Evolutionary conservation across 1,140 invertebrate genomes (phyloP).

Genomic region (Penaeus chinensis): DNA sequence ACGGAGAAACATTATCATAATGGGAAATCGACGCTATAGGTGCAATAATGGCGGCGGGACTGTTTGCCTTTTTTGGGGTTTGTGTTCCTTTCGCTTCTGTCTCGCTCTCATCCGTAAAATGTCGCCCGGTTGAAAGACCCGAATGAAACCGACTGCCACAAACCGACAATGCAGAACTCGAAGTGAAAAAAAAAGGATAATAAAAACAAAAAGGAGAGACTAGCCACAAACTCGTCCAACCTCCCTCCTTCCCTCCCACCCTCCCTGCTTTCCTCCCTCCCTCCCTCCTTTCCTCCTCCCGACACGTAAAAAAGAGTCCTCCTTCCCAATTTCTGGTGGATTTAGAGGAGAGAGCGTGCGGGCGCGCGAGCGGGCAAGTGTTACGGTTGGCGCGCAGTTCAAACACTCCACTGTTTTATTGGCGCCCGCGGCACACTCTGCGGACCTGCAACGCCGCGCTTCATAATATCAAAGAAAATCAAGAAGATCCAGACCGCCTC

Average conservation of each 20-base stretch:
- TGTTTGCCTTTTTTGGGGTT: too few relatives aligned
- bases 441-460: constrained; percentile 24
- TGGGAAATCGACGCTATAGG: not conserved
- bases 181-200: too few relatives aligned
- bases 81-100: too few relatives aligned
- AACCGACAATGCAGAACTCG: too few relatives aligned
- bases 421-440: constrained; percentile 23
- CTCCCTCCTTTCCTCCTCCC: not conserved
- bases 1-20: constrained; percentile 10
- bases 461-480: constrained; percentile 27
- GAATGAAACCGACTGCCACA: too few relatives aligned
- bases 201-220: too few relatives aligned
- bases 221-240: not conserved
- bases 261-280: not conserved
- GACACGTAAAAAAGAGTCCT: not conserved
- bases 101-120: too few relatives aligned
- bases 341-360: constrained; percentile 2
- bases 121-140: too few relatives aligned
- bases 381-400: constrained; percentile 28
- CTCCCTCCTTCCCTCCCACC: not conserved
- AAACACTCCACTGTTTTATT: constrained; percentile 29
- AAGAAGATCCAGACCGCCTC: not conserved
- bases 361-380: constrained; percentile 18
- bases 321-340: constrained; percentile 17
- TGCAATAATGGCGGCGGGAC: not conserved